Percentiles rank a stretch among this genome's conserved stretches.
Conservation (phyloP, 1,140 invertebrate genomes). For the Monochamus saltuarius region DNA sequence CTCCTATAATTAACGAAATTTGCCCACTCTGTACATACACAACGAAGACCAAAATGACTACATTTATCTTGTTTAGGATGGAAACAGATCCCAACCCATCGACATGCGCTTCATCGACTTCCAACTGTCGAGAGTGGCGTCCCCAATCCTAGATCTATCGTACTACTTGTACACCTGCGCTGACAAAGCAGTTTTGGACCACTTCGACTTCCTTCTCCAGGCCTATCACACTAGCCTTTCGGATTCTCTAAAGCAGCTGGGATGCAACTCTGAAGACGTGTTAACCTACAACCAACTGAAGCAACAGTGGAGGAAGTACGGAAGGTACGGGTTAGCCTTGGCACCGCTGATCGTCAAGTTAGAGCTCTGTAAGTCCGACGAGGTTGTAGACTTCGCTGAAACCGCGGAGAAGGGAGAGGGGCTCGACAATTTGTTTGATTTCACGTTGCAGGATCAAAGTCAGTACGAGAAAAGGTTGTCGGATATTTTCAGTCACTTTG, state of each 20-base stretch:
- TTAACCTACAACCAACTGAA: slow-evolving; percentile 53
- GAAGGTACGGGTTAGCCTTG: slow-evolving; percentile 24
- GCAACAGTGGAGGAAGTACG: slow-evolving; percentile 46
- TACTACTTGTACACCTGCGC: slow-evolving; percentile 61
- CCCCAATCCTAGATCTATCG: slow-evolving; percentile 60
- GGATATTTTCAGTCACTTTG: slow-evolving; percentile 32
- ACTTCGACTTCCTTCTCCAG: slow-evolving; percentile 54
- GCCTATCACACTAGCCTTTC: slow-evolving; percentile 59
- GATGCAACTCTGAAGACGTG: slow-evolving; percentile 51
- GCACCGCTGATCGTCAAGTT: slow-evolving; percentile 24
- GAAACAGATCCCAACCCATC: slow-evolving; percentile 17
- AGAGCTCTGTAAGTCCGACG: slow-evolving; percentile 25
- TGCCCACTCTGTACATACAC: no score
- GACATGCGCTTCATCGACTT: slow-evolving; percentile 57
- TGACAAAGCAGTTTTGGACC: slow-evolving; percentile 51
- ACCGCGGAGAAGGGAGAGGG: slow-evolving; percentile 25
- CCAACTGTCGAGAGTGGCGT: slow-evolving; percentile 58
- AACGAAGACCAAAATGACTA: no score
- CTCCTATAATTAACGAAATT: no score
- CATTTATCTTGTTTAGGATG: slow-evolving; percentile 15
- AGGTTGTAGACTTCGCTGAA: slow-evolving; percentile 32
- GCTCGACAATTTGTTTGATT: slow-evolving; percentile 12
- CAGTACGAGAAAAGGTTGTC: slow-evolving; percentile 27
- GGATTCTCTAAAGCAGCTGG: slow-evolving; percentile 48
- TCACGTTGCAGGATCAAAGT: slow-evolving; percentile 25